A percentile compares a stretch with the other conserved stretches of the same genome.
phyloP scores from a whole-genome alignment of 2,797 vertebrate genomes.

The Mastacembelus armatus region DNA sequence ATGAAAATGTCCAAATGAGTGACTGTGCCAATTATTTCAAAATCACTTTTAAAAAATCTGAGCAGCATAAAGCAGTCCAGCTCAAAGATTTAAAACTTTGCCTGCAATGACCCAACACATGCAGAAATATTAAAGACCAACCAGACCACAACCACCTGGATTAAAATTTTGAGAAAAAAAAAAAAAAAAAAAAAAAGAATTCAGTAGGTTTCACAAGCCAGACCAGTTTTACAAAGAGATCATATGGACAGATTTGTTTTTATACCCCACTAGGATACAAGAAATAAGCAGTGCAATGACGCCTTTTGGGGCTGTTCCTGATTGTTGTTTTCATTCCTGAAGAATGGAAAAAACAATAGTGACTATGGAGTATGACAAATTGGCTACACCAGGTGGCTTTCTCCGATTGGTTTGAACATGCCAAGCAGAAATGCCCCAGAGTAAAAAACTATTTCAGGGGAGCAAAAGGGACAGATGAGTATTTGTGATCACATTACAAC shows the following conservation, averaged over 20 bases:
- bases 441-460: too few species aligned
- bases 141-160: too few species aligned
- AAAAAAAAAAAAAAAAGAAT: not conserved
- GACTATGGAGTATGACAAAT: not conserved
- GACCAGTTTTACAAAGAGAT: not conserved
- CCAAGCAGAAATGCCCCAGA: slow-evolving; percentile 2
- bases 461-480: too few species aligned
- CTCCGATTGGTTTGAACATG: not conserved
- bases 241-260: not conserved
- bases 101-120: too few species aligned
- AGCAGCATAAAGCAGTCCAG: too few species aligned
- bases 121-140: too few species aligned
- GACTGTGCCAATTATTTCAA: too few species aligned
- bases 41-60: too few species aligned
- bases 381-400: not conserved
- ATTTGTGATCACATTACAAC: not conserved
- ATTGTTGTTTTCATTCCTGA: slow-evolving; percentile 7
- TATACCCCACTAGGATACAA: not conserved
- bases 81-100: too few species aligned
- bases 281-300: not conserved
- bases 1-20: too few species aligned
- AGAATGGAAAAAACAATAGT: slow-evolving; percentile 13
- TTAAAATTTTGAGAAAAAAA: not conserved
- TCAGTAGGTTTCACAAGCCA: too few species aligned
- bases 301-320: slow-evolving; percentile 17